phyloP scores from a whole-genome alignment of 2,113 vertebrate genomes.

The Psammodynastes pulverulentus region DNA sequence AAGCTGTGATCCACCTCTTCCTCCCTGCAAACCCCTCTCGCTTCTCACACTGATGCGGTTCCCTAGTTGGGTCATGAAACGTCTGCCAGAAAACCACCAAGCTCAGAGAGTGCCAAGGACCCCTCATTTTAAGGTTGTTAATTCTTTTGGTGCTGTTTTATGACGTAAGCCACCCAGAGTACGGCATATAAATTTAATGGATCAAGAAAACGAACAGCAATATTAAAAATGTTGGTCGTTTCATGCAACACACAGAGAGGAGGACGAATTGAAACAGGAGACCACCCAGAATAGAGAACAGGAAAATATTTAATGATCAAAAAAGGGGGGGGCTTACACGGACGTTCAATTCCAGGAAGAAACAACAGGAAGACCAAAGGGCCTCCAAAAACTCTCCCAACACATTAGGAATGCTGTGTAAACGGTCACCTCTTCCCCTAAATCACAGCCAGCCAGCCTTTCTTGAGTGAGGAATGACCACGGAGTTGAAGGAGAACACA shows the following conservation, averaged over 20 bases:
- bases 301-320: background rate
- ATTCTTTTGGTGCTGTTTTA: too few species aligned
- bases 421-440: background rate
- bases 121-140: too few species aligned
- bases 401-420: background rate
- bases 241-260: background rate
- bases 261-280: background rate
- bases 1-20: too few species aligned
- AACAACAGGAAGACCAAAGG: background rate
- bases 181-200: too few species aligned
- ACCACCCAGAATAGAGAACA: background rate
- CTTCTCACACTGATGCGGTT: too few species aligned
- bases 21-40: too few species aligned
- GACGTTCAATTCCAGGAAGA: background rate
- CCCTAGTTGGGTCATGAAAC: too few species aligned
- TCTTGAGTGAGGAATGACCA: accelerated
- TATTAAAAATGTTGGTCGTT: background rate
- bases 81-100: too few species aligned
- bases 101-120: too few species aligned
- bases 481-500: background rate
- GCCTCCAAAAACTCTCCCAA: background rate
- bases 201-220: too few species aligned
- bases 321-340: background rate
- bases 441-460: background rate
- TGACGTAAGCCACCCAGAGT: too few species aligned